Evolutionary conservation across 2,888 invertebrate species (phyloP).

Genomic region (Nezara viridula): DNA sequence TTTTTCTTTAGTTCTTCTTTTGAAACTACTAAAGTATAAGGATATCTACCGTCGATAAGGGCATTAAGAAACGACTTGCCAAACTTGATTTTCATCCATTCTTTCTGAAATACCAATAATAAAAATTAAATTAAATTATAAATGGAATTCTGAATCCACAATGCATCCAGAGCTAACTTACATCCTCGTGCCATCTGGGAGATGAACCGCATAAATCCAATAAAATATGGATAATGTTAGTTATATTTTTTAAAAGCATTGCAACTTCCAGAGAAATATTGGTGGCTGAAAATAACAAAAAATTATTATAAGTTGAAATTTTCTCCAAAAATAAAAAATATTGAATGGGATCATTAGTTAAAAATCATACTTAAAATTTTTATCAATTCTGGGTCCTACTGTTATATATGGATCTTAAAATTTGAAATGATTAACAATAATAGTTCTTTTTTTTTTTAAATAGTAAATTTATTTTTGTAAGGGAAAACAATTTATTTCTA

Average conservation of each 20-base stretch:
- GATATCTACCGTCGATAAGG: slow-evolving; percentile 64
- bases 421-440: no score
- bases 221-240: slow-evolving; percentile 76
- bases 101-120: slow-evolving; percentile 61
- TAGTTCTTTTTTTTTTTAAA: no score
- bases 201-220: slow-evolving; percentile 68
- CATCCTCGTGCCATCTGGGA: slow-evolving; percentile 60
- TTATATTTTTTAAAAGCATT: slow-evolving; percentile 75
- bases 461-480: no score
- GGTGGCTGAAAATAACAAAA: slow-evolving; percentile 65
- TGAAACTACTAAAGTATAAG: slow-evolving; percentile 62
- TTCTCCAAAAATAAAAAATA: no score
- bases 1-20: slow-evolving; percentile 56
- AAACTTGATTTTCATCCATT: slow-evolving; percentile 65
- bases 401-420: no score
- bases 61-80: slow-evolving; percentile 61
- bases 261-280: slow-evolving; percentile 76
- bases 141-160: neutral
- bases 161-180: neutral
- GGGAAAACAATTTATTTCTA: no score
- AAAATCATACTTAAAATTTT: no score
- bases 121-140: neutral
- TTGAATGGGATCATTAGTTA: no score
- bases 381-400: no score
- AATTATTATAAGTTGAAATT: neutral